A percentile compares a stretch with the other conserved stretches of the same genome.
Evolutionary conservation across 1,140 invertebrate species (phyloP).

Genomic region (Sesamia nonagrioides): DNA sequence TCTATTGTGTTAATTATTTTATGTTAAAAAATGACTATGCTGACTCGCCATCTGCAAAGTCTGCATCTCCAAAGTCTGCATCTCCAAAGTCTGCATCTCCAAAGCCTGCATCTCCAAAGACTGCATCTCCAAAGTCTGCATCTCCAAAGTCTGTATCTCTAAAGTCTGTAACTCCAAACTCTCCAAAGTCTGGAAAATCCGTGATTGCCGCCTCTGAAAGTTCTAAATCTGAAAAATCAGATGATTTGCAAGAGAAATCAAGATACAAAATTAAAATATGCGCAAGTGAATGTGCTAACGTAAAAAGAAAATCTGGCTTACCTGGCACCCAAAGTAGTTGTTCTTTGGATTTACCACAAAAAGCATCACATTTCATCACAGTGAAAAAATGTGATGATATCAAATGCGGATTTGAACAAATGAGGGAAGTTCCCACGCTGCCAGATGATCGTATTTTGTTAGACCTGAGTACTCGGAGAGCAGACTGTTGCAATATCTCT

Average conservation of each 20-base stretch:
- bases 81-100: slow-evolving; percentile 47
- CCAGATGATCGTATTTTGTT: slow-evolving; percentile 68
- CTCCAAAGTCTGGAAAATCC: slow-evolving; percentile 20
- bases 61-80: not conserved
- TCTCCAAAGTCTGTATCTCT: not conserved
- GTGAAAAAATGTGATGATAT: slow-evolving; percentile 69
- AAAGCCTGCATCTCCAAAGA: slow-evolving; percentile 48
- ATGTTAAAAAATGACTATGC: slow-evolving; percentile 66
- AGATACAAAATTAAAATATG: slow-evolving; percentile 66
- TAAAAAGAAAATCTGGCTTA: slow-evolving; percentile 33
- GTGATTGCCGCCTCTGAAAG: not conserved
- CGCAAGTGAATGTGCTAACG: slow-evolving; percentile 63
- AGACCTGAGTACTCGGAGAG: slow-evolving; percentile 63
- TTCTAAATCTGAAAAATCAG: slow-evolving; percentile 38
- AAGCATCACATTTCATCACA: slow-evolving; percentile 58
- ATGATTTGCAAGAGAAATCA: slow-evolving; percentile 20
- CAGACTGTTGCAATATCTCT: slow-evolving; percentile 66
- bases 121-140: not conserved
- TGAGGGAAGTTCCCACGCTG: slow-evolving; percentile 59
- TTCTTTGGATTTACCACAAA: slow-evolving; percentile 63
- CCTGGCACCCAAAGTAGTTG: slow-evolving; percentile 60
- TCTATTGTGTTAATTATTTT: slow-evolving; percentile 76
- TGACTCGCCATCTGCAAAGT: not conserved
- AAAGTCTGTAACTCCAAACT: slow-evolving; percentile 42
- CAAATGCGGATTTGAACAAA: slow-evolving; percentile 63